Base-by-base conservation (phyloP, 2,797 vertebrate genomes). In the Poeciliopsis presidionis region DNA sequence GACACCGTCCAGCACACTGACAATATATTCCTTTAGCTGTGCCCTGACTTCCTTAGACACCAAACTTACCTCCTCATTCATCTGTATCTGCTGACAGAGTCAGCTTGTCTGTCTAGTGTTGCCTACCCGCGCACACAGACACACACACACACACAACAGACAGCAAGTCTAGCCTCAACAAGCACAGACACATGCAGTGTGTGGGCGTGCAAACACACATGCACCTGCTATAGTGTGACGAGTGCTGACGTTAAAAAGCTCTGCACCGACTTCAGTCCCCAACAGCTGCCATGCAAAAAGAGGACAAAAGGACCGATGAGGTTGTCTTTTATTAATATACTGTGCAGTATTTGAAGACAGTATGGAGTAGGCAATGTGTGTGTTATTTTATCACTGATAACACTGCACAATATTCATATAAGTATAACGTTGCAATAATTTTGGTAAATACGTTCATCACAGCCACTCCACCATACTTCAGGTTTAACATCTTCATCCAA, bases 21-120 rank as follows among this genome's bases (percentile, higher is more conserved):
- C 83, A 77, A 72, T 76, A 57, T 81, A 46, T 13, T 81, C 76
- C 76, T 39, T 81, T 78, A 61, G 65, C 43, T 46, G 67, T 69
- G 67, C 33, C 43, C 67, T 69, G 33, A 45, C 41, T 12, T 88
- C 61, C 73, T 67, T 75, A 22, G 75, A 73, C 88, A 78, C 77
- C 49, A 73, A 72, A 11, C 72, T 81, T 70, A 84, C 63, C 78
- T 84, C 81, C 84, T 89, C 84, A 91, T 86, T 90, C 82, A 91
- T 91, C 88, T 86, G 79, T 79, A 89, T 89, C 80, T 91, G 87
- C 76, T 91, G 90, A 93, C 90, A 90, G 86, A 84, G 75, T 79
- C 87, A 76, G 86, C 83, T 72, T 70, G 73, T 81, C 85, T 73
- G 36, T 83, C 81, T 80, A 81, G 77, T 46, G 69, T 30, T 51